Percentiles rank a stretch among this genome's conserved stretches.
These are phyloP conservation scores for Erebia ligea DNA, from an alignment of 2,888 invertebrate genomes.

Conservation along the genomic window DNA sequence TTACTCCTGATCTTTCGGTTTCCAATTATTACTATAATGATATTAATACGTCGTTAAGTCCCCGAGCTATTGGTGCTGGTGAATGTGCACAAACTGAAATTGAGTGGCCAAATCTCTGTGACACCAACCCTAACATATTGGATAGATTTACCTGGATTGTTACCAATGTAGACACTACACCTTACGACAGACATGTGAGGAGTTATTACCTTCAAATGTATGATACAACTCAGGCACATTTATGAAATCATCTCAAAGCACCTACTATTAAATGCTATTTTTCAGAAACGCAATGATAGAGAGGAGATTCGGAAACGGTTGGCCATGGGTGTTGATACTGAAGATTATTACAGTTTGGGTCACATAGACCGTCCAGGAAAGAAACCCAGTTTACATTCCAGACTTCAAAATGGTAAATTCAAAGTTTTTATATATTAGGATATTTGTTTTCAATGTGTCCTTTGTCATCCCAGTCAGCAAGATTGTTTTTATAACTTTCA, in stretches of 20 bases:
- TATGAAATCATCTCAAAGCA: slow-evolving; percentile 9
- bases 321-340: slow-evolving; percentile 92
- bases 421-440: not conserved
- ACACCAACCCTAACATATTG: slow-evolving; percentile 74
- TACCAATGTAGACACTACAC: slow-evolving; percentile 55
- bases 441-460: too few relatives aligned
- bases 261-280: slow-evolving; percentile 45
- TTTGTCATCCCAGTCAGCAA: too few relatives aligned
- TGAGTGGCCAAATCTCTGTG: slow-evolving; percentile 81
- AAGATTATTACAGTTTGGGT: slow-evolving; percentile 86
- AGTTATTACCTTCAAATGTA: slow-evolving; percentile 10
- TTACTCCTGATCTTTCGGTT: slow-evolving; percentile 46
- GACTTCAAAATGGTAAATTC: slow-evolving; percentile 90
- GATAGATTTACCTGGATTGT: slow-evolving; percentile 78
- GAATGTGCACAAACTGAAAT: slow-evolving; percentile 75
- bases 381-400: slow-evolving; percentile 93
- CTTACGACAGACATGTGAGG: slow-evolving; percentile 59
- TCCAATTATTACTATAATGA: slow-evolving; percentile 57
- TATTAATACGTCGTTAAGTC: slow-evolving; percentile 76
- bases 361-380: slow-evolving; percentile 87
- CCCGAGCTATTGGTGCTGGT: slow-evolving; percentile 78
- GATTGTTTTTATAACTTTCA: too few relatives aligned
- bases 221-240: not conserved
- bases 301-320: slow-evolving; percentile 95
- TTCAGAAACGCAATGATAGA: slow-evolving; percentile 94